Conservation (phyloP, 2,888 invertebrate genomes). For the Odontocerum albicorne region DNA sequence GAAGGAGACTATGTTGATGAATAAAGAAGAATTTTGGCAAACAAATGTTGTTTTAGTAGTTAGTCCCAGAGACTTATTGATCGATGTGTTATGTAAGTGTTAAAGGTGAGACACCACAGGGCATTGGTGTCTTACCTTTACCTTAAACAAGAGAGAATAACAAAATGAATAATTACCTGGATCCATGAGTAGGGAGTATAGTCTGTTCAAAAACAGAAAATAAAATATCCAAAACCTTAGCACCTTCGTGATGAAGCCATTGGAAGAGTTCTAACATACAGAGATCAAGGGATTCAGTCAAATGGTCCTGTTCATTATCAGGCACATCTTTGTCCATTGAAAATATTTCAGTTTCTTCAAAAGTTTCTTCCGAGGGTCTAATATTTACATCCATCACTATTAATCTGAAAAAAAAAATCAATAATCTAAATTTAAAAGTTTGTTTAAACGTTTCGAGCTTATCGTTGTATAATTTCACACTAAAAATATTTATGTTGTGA, state of each 20-base stretch:
- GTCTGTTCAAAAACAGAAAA: slow-evolving; percentile 76
- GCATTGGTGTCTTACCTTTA: too few relatives aligned
- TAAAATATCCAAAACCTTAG: slow-evolving; percentile 61
- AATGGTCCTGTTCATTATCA: slow-evolving; percentile 52
- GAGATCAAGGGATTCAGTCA: slow-evolving; percentile 65
- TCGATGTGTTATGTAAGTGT: too few relatives aligned
- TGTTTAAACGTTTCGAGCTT: too few relatives aligned
- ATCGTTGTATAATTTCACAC: too few relatives aligned
- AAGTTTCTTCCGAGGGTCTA: slow-evolving; percentile 53
- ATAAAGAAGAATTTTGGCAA: too few relatives aligned
- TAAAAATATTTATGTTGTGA: too few relatives aligned
- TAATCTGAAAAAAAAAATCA: slow-evolving; percentile 56
- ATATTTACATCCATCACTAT: slow-evolving; percentile 73
- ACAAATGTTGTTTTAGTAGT: too few relatives aligned
- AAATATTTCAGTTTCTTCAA: slow-evolving; percentile 51
- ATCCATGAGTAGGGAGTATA: slow-evolving; percentile 81
- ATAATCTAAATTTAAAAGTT: neutral
- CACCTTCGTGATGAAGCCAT: slow-evolving; percentile 66
- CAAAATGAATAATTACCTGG: slow-evolving; percentile 49
- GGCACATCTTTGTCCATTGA: slow-evolving; percentile 57
- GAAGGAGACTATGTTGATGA: too few relatives aligned
- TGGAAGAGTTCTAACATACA: slow-evolving; percentile 73
- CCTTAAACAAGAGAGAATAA: too few relatives aligned
- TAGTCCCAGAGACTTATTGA: too few relatives aligned
- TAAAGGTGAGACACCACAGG: too few relatives aligned